Conservation (phyloP, 2,888 invertebrate species). For the Zygothrica quintamaculata region DNA sequence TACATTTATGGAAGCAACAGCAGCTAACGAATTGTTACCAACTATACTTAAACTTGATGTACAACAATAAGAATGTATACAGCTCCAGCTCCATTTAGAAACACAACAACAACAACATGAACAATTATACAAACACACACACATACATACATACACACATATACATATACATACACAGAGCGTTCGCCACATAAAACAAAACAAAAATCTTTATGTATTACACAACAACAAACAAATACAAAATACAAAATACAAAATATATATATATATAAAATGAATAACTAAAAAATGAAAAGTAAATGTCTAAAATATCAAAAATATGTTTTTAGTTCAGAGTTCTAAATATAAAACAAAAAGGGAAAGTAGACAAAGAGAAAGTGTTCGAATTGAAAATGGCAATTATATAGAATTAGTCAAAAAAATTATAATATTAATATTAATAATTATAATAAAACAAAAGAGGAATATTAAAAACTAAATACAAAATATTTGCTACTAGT, state of each 20-base stretch:
- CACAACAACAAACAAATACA: slow-evolving; percentile 22
- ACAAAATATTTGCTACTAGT: slow-evolving; percentile 72
- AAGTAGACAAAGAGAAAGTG: slow-evolving; percentile 15
- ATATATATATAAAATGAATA: slow-evolving; percentile 3
- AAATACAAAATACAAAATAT: slow-evolving; percentile 3
- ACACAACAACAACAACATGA: slow-evolving; percentile 28
- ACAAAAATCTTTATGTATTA: too few relatives aligned
- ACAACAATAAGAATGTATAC: slow-evolving; percentile 49
- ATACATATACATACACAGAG: slow-evolving; percentile 5
- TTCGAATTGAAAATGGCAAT: slow-evolving; percentile 57
- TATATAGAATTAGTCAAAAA: slow-evolving; percentile 64
- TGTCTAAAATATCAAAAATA: slow-evolving; percentile 72
- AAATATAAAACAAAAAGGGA: slow-evolving; percentile 19
- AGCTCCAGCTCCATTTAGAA: slow-evolving; percentile 77
- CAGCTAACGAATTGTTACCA: slow-evolving; percentile 58
- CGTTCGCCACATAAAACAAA: slow-evolving; percentile 14
- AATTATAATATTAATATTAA: too few relatives aligned
- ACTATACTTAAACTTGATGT: slow-evolving; percentile 60
- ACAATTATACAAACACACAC: slow-evolving; percentile 18
- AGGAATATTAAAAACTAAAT: too few relatives aligned
- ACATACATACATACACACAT: slow-evolving; percentile 24
- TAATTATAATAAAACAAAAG: too few relatives aligned
- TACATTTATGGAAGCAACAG: slow-evolving; percentile 55
- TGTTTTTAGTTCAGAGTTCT: slow-evolving; percentile 60
- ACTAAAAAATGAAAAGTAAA: slow-evolving; percentile 39